A percentile compares a stretch with the other conserved stretches of the same genome.
phyloP scores from a whole-genome alignment of 2,888 invertebrate genomes.

The Brachylomia viminalis region DNA sequence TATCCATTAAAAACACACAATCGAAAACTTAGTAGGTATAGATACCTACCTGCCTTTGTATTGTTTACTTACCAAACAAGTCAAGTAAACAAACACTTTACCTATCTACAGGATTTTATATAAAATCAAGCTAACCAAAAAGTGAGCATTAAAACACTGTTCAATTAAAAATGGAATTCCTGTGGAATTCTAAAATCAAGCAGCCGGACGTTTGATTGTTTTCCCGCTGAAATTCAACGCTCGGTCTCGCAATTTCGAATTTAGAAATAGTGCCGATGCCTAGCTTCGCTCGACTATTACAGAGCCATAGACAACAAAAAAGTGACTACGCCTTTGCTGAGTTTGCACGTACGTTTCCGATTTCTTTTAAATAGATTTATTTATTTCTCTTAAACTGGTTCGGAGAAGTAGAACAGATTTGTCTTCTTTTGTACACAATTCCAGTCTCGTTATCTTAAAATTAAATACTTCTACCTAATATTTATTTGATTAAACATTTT shows the following conservation, averaged over 20 bases:
- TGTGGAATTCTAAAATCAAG: slow-evolving; percentile 22
- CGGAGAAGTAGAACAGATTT: slow-evolving; percentile 18
- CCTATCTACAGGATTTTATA: neutral
- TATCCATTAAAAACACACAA: neutral
- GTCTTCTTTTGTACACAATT: neutral
- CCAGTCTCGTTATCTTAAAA: slow-evolving; percentile 41
- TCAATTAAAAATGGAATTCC: slow-evolving; percentile 10
- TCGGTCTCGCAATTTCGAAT: slow-evolving; percentile 47
- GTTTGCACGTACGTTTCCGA: slow-evolving; percentile 31
- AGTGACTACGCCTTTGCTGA: slow-evolving; percentile 17
- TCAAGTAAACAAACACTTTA: neutral
- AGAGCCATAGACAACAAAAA: slow-evolving; percentile 34
- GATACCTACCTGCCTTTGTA: neutral
- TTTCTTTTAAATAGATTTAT: slow-evolving; percentile 1
- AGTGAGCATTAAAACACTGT: neutral
- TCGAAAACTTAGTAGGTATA: neutral
- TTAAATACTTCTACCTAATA: slow-evolving; percentile 18
- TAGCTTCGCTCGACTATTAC: slow-evolving; percentile 9
- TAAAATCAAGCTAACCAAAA: neutral
- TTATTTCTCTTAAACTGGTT: slow-evolving; percentile 34
- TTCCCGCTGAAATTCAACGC: slow-evolving; percentile 33
- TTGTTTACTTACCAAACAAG: neutral
- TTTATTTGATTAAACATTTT: slow-evolving; percentile 42
- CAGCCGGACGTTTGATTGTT: slow-evolving; percentile 28
- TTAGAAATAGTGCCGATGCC: slow-evolving; percentile 31